phyloP scores from a whole-genome alignment of 1,140 invertebrate genomes.

The Himalopsyche phryganea region DNA sequence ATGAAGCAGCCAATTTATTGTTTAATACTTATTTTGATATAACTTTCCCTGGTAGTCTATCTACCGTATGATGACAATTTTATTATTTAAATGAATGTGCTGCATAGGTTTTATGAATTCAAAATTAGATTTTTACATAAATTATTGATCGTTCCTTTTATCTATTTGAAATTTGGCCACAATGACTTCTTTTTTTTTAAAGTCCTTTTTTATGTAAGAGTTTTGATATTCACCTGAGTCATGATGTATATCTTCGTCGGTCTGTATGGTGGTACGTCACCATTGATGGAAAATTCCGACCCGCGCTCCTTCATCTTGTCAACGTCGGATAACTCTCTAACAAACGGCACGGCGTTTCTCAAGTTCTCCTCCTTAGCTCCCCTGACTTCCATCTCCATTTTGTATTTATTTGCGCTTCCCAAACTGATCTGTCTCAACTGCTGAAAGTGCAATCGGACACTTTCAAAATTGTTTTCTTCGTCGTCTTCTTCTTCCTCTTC shows the following conservation, averaged over 20 bases:
- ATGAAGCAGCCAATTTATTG: too few relatives aligned
- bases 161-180: too few relatives aligned
- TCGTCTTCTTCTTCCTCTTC: constrained; percentile 1
- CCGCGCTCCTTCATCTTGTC: constrained; percentile 40
- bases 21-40: too few relatives aligned
- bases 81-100: too few relatives aligned
- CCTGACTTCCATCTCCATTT: constrained; percentile 61
- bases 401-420: constrained; percentile 51
- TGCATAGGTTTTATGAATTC: too few relatives aligned
- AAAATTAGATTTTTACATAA: too few relatives aligned
- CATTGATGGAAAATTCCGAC: constrained; percentile 42
- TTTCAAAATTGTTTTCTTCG: constrained; percentile 41
- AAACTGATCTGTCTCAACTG: constrained; percentile 49
- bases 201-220: too few relatives aligned
- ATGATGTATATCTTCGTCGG: constrained; percentile 54
- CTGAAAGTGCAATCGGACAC: constrained; percentile 49
- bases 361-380: constrained; percentile 54
- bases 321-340: constrained; percentile 53
- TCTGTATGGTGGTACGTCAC: constrained; percentile 40
- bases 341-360: constrained; percentile 55
- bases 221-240: constrained; percentile 56
- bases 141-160: too few relatives aligned
- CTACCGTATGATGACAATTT: too few relatives aligned
- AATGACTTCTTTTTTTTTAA: too few relatives aligned
- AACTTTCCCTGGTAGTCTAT: too few relatives aligned